Percentiles rank a stretch among this genome's conserved stretches.
Evolutionary conservation across 2,113 vertebrate species (phyloP).

Genomic region (rat (Rattus norvegicus)): GRCr8 NC_086026.1:61009001-61009500

Average conservation of each 20-base stretch:
- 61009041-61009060: conserved; percentile 64
- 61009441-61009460: background rate
- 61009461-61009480: background rate
- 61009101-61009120: conserved; percentile 68
- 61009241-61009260: conserved; percentile 56
- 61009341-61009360: background rate
- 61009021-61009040: conserved; percentile 75
- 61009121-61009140: conserved; percentile 67
- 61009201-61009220: conserved; percentile 24
- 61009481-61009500: background rate
- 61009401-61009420: background rate
- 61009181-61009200: conserved; percentile 61
- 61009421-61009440: background rate
- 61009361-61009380: background rate
- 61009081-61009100: conserved; percentile 57
- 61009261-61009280: conserved; percentile 21
- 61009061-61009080: conserved; percentile 81
- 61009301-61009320: background rate
- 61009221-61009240: conserved; percentile 17
- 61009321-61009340: background rate
- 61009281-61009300: background rate
- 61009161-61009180: conserved; percentile 46
- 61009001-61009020: conserved; percentile 39
- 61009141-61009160: conserved; percentile 29
- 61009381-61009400: background rate